Conservation (phyloP, 1,140 invertebrate genomes). For the Hycleus cichorii region DNA sequence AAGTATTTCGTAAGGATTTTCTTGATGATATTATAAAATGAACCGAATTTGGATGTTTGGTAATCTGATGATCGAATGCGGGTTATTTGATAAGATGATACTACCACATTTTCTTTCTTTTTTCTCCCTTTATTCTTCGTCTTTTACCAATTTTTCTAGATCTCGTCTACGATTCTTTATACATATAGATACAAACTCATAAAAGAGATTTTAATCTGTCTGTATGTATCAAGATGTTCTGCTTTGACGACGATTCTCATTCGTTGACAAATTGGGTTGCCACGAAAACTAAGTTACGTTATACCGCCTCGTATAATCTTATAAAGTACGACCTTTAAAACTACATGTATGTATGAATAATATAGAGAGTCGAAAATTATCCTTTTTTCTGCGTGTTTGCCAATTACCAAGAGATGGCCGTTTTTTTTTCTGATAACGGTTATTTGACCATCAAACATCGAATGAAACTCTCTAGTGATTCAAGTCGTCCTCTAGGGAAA, state of each 20-base stretch:
- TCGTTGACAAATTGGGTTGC: constrained; percentile 11
- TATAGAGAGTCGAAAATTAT: not conserved
- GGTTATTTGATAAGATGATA: constrained; percentile 20
- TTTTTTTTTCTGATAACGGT: not conserved
- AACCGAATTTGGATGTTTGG: constrained; percentile 25
- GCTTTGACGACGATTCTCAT: constrained; percentile 14
- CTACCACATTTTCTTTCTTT: constrained; percentile 19
- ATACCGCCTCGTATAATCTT: constrained; percentile 2
- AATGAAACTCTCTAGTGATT: constrained; percentile 15
- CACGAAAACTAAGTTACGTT: constrained; percentile 7
- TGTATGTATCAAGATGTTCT: not conserved
- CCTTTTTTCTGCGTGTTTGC: not conserved
- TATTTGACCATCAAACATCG: constrained; percentile 13
- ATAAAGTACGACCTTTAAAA: not conserved
- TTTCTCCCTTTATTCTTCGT: no score
- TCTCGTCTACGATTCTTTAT: no score
- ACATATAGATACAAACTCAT: not conserved
- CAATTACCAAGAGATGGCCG: not conserved
- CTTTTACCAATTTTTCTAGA: no score
- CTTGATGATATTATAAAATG: constrained; percentile 18
- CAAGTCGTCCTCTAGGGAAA: constrained; percentile 11
- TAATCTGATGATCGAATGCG: constrained; percentile 30
- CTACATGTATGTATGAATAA: no score
- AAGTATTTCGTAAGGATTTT: not conserved
- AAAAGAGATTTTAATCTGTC: constrained; percentile 29